A percentile compares a stretch with the other conserved stretches of the same genome.
Conservation (phyloP, 2,797 vertebrate genomes). For the Micropoecilia bifurca region DNA sequence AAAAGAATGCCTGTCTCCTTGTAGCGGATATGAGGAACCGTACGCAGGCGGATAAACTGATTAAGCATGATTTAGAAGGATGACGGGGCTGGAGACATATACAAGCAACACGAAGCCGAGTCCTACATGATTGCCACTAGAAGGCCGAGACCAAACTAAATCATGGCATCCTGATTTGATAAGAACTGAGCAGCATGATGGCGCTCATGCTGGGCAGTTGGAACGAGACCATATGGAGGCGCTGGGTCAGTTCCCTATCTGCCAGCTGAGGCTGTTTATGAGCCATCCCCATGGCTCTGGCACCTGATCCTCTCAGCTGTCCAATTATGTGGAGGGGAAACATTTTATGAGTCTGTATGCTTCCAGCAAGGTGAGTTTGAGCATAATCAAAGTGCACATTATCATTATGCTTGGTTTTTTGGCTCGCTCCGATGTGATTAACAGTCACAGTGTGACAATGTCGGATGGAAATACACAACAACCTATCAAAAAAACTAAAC, state of each 20-base stretch:
- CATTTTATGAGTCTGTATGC: constrained; percentile 4
- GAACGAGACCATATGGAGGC: constrained; percentile 64
- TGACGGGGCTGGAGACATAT: constrained; percentile 23
- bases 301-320: constrained; percentile 57
- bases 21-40: constrained; percentile 53
- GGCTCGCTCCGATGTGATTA: not conserved
- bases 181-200: constrained; percentile 60
- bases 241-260: constrained; percentile 40
- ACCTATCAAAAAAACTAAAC: not conserved
- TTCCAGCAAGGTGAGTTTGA: constrained; percentile 9
- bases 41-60: constrained; percentile 60
- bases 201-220: constrained; percentile 46
- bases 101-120: constrained; percentile 13
- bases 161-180: constrained; percentile 66
- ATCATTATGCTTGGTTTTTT: constrained; percentile 13
- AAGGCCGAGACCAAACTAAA: constrained; percentile 56
- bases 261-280: constrained; percentile 67
- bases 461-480: not conserved
- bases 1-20: constrained; percentile 44
- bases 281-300: constrained; percentile 17
- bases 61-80: constrained; percentile 61
- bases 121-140: constrained; percentile 40
- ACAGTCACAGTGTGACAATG: not conserved
- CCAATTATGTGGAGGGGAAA: constrained; percentile 19
- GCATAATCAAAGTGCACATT: not conserved